Conservation (phyloP, 2,113 vertebrate species). For the Eulemur macaco region DNA sequence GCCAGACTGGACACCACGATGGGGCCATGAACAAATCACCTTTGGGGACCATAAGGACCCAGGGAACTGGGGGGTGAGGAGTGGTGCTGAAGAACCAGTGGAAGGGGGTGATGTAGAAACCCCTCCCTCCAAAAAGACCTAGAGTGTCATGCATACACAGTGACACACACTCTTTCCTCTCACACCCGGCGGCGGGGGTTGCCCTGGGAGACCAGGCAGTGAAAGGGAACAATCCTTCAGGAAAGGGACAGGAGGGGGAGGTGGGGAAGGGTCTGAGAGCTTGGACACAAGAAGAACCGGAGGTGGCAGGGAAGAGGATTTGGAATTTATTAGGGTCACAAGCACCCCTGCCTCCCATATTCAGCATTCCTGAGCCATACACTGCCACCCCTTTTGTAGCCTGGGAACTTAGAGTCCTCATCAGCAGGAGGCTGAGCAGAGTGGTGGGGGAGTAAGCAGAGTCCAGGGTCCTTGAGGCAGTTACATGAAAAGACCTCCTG, state of each 20-base stretch:
- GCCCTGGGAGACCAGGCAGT: conserved; percentile 80
- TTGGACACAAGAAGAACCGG: conserved; percentile 78
- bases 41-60: conserved; percentile 41
- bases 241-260: conserved; percentile 73
- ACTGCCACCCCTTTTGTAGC: conserved; percentile 70
- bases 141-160: conserved; percentile 72
- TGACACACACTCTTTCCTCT: conserved; percentile 72
- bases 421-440: conserved; percentile 57
- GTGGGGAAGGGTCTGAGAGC: conserved; percentile 76
- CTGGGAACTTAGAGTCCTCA: conserved; percentile 74
- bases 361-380: conserved; percentile 73
- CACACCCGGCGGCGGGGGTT: conserved; percentile 80
- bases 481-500: conserved; percentile 80
- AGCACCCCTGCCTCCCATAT: conserved; percentile 73
- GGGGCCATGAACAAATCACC: conserved; percentile 52
- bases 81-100: neutral
- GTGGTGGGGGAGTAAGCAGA: conserved; percentile 39
- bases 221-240: conserved; percentile 79
- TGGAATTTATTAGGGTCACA: conserved; percentile 82
- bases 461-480: conserved; percentile 63
- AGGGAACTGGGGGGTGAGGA: conserved; percentile 11
- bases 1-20: conserved; percentile 68
- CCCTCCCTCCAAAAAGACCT: conserved; percentile 63
- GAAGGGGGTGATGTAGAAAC: conserved; percentile 43
- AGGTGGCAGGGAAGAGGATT: conserved; percentile 81